These are phyloP conservation scores for Terebella lapidaria DNA, from an alignment of 2,888 invertebrate genomes.

Conservation along the genomic window DNA sequence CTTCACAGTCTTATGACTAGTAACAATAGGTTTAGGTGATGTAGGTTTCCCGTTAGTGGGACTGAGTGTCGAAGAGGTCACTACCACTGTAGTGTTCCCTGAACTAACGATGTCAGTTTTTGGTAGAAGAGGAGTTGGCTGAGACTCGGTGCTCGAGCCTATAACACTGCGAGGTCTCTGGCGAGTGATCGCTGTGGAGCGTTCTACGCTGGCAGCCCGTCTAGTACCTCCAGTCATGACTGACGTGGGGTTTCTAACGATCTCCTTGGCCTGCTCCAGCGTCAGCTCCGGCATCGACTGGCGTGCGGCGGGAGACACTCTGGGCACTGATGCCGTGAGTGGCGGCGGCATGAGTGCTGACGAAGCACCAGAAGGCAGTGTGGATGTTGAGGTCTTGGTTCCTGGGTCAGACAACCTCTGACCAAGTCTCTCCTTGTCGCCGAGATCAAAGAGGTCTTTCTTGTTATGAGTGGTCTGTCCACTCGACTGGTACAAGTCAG, in stretches of 20 bases:
- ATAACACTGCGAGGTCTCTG: neutral
- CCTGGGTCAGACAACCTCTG: neutral
- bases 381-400: neutral
- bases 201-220: neutral
- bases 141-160: too few relatives aligned
- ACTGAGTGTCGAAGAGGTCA: neutral
- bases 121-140: too few relatives aligned
- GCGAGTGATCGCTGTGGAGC: neutral
- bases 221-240: too few relatives aligned
- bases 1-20: too few relatives aligned
- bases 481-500: neutral
- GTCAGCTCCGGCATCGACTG: neutral
- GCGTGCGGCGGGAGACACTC: neutral
- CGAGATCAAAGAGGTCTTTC: neutral
- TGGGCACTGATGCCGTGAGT: neutral
- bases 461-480: neutral
- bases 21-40: neutral
- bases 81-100: too few relatives aligned
- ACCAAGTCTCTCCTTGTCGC: neutral
- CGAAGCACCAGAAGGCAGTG: too few relatives aligned
- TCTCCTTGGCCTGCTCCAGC: conserved; percentile 3
- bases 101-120: too few relatives aligned
- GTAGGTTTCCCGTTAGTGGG: neutral
- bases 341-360: neutral
- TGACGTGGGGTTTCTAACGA: too few relatives aligned